These are phyloP conservation scores for Emydocephalus ijimae DNA, from an alignment of 2,113 vertebrate species.

Conservation along the genomic window DNA sequence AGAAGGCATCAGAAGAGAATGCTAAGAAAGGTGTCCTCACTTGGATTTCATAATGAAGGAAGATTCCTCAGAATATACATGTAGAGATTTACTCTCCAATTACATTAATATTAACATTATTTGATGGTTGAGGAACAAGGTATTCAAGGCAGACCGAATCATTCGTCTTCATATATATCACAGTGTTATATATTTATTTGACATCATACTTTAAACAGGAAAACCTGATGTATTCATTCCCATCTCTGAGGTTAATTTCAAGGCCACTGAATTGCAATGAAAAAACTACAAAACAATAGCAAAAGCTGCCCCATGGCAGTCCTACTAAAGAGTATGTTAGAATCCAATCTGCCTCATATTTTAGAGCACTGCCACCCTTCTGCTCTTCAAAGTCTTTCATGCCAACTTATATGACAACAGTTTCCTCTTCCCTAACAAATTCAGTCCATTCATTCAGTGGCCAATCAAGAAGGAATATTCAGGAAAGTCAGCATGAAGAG, in stretches of 20 bases:
- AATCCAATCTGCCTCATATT: neutral
- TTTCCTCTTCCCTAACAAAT: neutral
- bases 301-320: neutral
- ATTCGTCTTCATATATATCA: neutral
- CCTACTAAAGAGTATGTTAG: neutral
- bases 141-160: neutral
- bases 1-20: neutral
- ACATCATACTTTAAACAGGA: neutral
- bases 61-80: neutral
- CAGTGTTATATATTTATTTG: neutral
- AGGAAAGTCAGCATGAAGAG: neutral
- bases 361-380: neutral
- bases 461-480: neutral
- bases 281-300: neutral
- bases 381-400: neutral
- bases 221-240: neutral
- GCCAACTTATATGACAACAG: neutral
- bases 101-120: neutral
- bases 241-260: neutral
- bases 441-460: neutral
- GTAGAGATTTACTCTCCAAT: neutral
- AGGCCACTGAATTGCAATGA: neutral
- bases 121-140: neutral
- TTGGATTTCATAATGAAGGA: neutral
- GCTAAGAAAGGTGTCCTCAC: neutral